phyloP scores from a whole-genome alignment of 1,140 invertebrate genomes.

The Venturia canescens region DNA sequence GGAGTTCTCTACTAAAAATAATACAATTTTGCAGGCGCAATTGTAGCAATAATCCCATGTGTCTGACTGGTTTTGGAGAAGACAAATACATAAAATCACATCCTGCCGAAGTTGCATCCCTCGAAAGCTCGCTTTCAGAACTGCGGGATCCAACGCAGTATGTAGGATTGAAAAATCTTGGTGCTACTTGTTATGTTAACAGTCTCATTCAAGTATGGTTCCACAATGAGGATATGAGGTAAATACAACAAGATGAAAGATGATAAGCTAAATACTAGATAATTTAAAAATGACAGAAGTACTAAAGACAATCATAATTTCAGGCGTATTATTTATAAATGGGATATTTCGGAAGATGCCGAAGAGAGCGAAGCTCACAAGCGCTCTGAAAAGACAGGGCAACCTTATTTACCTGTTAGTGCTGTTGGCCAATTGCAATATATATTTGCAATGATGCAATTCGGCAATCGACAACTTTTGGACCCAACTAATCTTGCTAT shows the following conservation, averaged over 20 bases:
- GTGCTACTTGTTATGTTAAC: conserved; percentile 87
- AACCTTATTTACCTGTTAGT: conserved; percentile 71
- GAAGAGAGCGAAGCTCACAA: conserved; percentile 70
- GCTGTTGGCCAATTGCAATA: conserved; percentile 82
- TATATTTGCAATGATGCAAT: conserved; percentile 83
- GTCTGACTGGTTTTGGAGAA: conserved; percentile 81
- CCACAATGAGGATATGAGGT: conserved; percentile 83
- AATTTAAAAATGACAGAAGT: no score
- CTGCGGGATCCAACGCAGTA: conserved; percentile 75
- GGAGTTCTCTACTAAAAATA: neutral
- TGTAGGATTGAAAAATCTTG: conserved; percentile 84
- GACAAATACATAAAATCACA: conserved; percentile 74
- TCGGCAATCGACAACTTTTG: conserved; percentile 78
- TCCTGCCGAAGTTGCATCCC: conserved; percentile 69
- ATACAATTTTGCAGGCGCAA: conserved; percentile 77
- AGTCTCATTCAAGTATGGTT: conserved; percentile 86
- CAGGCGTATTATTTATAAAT: conserved; percentile 81
- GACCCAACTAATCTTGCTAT: conserved; percentile 82
- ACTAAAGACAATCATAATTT: conserved; percentile 34
- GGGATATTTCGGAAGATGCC: conserved; percentile 79
- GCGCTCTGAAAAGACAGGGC: conserved; percentile 62
- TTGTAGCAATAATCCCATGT: conserved; percentile 83
- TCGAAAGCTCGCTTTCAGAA: conserved; percentile 78
- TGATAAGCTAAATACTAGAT: no score
- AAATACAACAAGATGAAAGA: conserved; percentile 4